Conservation (phyloP, 1,140 invertebrate species). For the Dolichoris vasculosae region DNA sequence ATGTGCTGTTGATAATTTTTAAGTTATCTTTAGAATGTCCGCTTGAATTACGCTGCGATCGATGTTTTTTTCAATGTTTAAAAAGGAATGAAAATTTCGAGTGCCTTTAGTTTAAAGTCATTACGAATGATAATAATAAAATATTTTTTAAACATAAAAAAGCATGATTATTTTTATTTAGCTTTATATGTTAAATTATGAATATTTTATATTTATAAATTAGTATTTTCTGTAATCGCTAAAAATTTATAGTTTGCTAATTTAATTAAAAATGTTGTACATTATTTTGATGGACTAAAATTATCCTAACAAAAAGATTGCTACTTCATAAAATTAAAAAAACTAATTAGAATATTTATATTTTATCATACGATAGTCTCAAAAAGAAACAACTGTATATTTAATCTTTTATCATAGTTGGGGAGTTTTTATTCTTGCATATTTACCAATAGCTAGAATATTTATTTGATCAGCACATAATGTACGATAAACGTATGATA, state of each 20-base stretch:
- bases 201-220: not conserved
- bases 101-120: not conserved
- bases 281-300: not conserved
- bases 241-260: constrained; percentile 30
- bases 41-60: constrained; percentile 35
- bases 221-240: constrained; percentile 23
- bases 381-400: no score
- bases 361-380: no score
- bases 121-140: not conserved
- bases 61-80: not conserved
- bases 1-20: not conserved
- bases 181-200: not conserved
- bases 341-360: no score
- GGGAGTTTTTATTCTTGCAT: not conserved
- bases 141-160: not conserved
- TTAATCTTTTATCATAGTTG: not conserved
- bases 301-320: no score
- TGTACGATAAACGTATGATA: no score
- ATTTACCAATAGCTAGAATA: no score
- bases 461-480: no score
- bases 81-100: not conserved
- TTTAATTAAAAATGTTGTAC: not conserved
- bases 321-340: no score
- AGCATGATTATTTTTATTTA: constrained; percentile 27
- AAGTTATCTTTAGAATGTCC: not conserved